Evolutionary conservation across 2,888 invertebrate species (phyloP).

Genomic region (Tryphoninae sp.): DNA sequence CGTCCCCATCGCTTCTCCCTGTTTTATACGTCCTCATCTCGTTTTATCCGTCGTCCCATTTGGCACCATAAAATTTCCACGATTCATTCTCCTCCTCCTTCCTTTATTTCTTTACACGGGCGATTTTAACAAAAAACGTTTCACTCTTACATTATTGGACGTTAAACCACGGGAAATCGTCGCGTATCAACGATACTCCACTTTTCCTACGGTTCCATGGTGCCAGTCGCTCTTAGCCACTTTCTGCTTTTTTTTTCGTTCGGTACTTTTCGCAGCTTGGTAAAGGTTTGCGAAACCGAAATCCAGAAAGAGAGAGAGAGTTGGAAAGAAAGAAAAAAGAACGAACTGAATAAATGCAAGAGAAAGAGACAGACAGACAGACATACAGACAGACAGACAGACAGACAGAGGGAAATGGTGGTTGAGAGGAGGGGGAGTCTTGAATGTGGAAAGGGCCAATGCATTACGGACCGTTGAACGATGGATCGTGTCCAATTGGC

Average conservation of each 20-base stretch:
- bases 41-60: slow-evolving; percentile 46
- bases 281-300: background rate
- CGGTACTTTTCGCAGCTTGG: background rate
- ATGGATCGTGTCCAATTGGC: slow-evolving; percentile 69
- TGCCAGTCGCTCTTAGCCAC: background rate
- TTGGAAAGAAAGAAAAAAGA: slow-evolving; percentile 6
- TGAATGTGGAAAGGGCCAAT: slow-evolving; percentile 59
- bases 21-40: background rate
- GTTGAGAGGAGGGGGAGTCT: slow-evolving; percentile 27
- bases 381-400: too few species aligned
- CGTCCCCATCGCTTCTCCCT: background rate
- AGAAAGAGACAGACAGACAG: background rate
- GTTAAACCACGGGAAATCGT: background rate
- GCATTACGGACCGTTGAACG: slow-evolving; percentile 65
- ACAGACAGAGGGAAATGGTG: background rate
- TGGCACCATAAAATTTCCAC: slow-evolving; percentile 48
- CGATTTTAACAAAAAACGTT: slow-evolving; percentile 51
- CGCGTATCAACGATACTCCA: slow-evolving; percentile 36
- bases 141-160: slow-evolving; percentile 19
- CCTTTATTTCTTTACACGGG: slow-evolving; percentile 30
- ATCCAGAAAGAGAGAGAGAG: background rate
- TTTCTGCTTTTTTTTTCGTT: background rate
- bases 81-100: slow-evolving; percentile 21
- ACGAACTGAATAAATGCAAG: background rate
- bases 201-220: background rate